Percentiles rank a stretch among this genome's conserved stretches.
Conservation (phyloP, 2,797 vertebrate genomes). For the Coilia nasus region DNA sequence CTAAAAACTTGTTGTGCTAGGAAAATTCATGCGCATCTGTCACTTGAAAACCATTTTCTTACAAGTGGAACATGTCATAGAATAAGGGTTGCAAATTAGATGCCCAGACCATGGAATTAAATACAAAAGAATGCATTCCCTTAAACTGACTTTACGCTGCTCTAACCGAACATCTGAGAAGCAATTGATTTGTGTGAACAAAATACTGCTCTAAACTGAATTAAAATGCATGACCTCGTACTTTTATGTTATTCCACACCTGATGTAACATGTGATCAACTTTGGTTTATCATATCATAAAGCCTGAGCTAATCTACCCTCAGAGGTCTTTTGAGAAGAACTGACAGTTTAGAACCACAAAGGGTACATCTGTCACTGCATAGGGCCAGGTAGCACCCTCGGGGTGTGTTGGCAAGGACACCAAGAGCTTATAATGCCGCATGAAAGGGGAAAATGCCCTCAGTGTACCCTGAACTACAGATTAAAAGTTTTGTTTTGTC, state of each 20-base stretch:
- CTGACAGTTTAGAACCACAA: neutral
- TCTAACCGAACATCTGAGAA: too few species aligned
- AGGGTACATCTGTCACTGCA: neutral
- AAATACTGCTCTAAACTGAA: slow-evolving; percentile 2
- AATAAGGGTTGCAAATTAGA: neutral
- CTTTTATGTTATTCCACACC: neutral
- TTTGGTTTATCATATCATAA: neutral
- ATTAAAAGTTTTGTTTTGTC: neutral
- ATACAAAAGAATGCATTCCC: neutral
- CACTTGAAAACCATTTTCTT: neutral
- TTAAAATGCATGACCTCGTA: neutral
- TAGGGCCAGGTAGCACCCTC: neutral
- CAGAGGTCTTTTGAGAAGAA: neutral
- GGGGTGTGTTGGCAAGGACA: neutral
- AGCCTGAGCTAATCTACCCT: neutral
- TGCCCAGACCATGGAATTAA: too few species aligned
- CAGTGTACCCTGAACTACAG: neutral
- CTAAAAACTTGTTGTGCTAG: neutral
- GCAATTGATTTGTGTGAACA: neutral
- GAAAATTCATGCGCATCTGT: neutral
- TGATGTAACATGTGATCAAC: neutral
- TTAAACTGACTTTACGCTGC: neutral
- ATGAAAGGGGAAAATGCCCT: neutral
- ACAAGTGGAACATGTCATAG: neutral
- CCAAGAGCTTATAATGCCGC: neutral